Percentiles rank a stretch among this genome's conserved stretches.
phyloP scores from a whole-genome alignment of 1,140 invertebrate genomes.

The Orchesella cincta region DNA sequence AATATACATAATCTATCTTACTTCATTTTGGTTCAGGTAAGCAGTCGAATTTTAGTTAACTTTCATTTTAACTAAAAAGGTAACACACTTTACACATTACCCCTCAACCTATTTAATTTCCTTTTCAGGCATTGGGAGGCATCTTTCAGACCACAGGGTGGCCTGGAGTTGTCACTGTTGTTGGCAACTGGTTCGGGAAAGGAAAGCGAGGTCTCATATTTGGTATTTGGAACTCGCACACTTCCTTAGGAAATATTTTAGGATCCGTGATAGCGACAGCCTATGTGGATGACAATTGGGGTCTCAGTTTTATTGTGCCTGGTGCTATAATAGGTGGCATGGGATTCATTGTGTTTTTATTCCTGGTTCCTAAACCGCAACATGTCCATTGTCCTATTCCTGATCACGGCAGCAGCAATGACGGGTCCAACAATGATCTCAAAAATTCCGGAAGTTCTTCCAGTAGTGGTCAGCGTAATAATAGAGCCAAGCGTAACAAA shows the following conservation, averaged over 20 bases:
- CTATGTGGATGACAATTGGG: slow-evolving; percentile 81
- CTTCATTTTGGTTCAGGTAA: slow-evolving; percentile 83
- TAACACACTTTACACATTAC: too few relatives aligned
- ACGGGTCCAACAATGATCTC: background rate
- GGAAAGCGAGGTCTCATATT: slow-evolving; percentile 83
- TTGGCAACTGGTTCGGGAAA: slow-evolving; percentile 96
- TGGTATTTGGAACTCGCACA: slow-evolving; percentile 94
- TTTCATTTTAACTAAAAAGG: background rate
- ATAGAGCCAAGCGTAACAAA: background rate
- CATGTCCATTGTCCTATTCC: slow-evolving; percentile 68
- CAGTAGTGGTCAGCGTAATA: background rate
- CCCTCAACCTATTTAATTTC: background rate
- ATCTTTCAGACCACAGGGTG: slow-evolving; percentile 88
- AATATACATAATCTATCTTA: slow-evolving; percentile 82
- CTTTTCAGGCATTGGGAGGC: slow-evolving; percentile 72
- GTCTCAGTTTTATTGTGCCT: slow-evolving; percentile 87
- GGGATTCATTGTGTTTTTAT: slow-evolving; percentile 82
- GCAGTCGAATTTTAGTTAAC: too few relatives aligned
- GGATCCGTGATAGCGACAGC: slow-evolving; percentile 79
- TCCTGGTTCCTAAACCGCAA: slow-evolving; percentile 76
- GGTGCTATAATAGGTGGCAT: slow-evolving; percentile 76
- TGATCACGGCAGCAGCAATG: slow-evolving; percentile 50
- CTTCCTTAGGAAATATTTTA: slow-evolving; percentile 92
- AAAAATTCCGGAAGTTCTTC: background rate
- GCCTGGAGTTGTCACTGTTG: slow-evolving; percentile 88